A percentile compares a stretch with the other conserved stretches of the same genome.
Conservation (phyloP, 2,797 vertebrate genomes). For the Leptodactylus fallax region DNA sequence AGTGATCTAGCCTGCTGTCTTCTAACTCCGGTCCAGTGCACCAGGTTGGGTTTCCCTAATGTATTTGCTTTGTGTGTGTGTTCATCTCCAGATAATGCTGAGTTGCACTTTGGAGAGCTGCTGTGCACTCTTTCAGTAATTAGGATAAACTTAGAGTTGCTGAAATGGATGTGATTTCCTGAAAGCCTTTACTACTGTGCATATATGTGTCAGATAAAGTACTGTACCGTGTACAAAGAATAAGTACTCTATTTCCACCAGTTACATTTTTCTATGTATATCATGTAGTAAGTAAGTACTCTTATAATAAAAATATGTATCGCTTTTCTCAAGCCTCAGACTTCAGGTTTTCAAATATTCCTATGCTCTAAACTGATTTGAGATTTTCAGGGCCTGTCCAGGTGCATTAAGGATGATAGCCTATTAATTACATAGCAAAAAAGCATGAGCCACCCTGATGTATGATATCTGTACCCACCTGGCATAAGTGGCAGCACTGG, state of each 20-base stretch:
- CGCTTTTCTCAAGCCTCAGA: neutral
- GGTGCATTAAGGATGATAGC: neutral
- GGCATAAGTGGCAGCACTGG: neutral
- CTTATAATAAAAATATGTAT: neutral
- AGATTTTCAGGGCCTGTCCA: neutral
- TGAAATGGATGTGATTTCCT: slow-evolving; percentile 9
- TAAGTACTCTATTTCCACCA: neutral
- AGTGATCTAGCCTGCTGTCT: neutral
- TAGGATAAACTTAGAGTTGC: slow-evolving; percentile 33
- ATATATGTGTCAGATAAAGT: slow-evolving; percentile 9
- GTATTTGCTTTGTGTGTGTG: slow-evolving; percentile 24
- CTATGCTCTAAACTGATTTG: neutral
- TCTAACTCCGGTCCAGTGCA: neutral
- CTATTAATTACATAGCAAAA: neutral
- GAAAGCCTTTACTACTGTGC: slow-evolving; percentile 11
- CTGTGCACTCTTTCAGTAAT: slow-evolving; percentile 19
- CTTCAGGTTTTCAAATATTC: neutral
- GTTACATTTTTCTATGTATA: too few species aligned
- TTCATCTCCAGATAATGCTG: slow-evolving; percentile 19
- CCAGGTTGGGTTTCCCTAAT: slow-evolving; percentile 5
- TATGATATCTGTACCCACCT: neutral
- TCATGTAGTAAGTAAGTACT: too few species aligned
- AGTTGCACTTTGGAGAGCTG: slow-evolving; percentile 17
- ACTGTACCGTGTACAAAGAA: neutral
- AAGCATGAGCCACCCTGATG: neutral